Base-by-base conservation (phyloP, 1,140 invertebrate species). In the Cyphomyrmex costatus region DNA sequence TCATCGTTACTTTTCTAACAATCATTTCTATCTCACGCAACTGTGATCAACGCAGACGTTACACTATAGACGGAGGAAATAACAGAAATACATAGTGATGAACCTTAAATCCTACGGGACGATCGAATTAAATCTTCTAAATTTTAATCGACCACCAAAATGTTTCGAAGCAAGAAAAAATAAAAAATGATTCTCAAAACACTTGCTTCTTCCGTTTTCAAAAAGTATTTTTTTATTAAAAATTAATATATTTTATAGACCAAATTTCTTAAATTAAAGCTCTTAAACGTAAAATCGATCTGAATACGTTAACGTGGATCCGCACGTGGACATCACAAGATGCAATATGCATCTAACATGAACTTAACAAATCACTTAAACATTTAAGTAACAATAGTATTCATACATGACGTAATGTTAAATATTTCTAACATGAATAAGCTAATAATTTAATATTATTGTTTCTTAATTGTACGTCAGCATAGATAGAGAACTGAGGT, bases 401-500 rank as follows among this genome's bases (percentile, higher is more conserved):
- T 86, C 63, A 36, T 66, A 79, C 53, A 21, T 46, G 79, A 74
- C 68, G 12, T 73, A 83, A 86, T 60, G 30, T 82, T 86, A 82
- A 71, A 82, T 86, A 86, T 49, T 71, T 82, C 77, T 86, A 86
- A 70, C 21, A 49, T 70, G 85, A 61, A 51, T 66, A 70, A 70
- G 85, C 65, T 80, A 82, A 66, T 21, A 73, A 86, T 86, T 73
- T 71, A 86, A 83, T 65, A 83, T 73, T 73, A 73, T 73, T 65
- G 46, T 61, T 86, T 83, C 85, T 86, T 86, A 83, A 86, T 78
- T 90, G 46, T 84, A 58, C 58, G 14, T 85, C 74, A 71, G 61
- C 88, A 80, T 90, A 90, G 78, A 61, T 88, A 86, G 70, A 82
- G 66, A 65, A 77, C 73, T 90, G 89, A 90, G 88, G 88, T 90